Base-by-base conservation (phyloP, 2,888 invertebrate genomes). In the Xylota segnis region DNA sequence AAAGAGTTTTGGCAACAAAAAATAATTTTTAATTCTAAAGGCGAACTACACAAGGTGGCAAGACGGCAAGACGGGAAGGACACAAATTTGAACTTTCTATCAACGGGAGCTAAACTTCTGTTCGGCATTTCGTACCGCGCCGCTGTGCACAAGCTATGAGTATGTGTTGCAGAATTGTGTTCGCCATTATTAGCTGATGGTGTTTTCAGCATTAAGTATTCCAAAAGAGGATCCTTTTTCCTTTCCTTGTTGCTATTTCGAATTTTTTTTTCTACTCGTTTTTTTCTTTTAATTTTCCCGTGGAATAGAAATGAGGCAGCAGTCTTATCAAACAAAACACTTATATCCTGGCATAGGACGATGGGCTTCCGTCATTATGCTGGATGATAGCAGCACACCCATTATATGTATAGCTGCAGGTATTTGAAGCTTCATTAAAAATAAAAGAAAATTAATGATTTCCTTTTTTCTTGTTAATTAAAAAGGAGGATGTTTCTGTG, bases 391-490 rank as follows among this genome's bases (percentile, higher is more conserved):
- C n/a, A 58, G 34, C 14, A 16, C 18, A 50, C 27, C 23, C 43
- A 16, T 56, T 29, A 12, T 47, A n/a, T n/a, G n/a, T n/a, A 14
- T 61, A 59, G 70, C 58, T 78, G 43, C 79, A 84, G 79, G 83
- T 84, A 79, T 65, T 61, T 66, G 50, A 23, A 70, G 54, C 70
- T 63, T 84, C 74, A 84, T 79, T 84, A 79, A 79, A 79, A 79
- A 84, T 63, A 83, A 83, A 68, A n/a, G 54, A 84, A 75, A 70
- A 74, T 75, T 65, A 79, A 75, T 79, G 66, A 70, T 83, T 68
- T 79, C 79, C 83, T 70, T 70, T 74, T 32, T 83, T 27, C 34
- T 77, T 65, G 56, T 61, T 84, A 79, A 75, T 79, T 79, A 84
- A 84, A 63, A 47, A 59, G 50, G 40, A 74, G 27, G 45, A 71